phyloP scores from a whole-genome alignment of 1,140 invertebrate species.

The Bombus waltoni region DNA sequence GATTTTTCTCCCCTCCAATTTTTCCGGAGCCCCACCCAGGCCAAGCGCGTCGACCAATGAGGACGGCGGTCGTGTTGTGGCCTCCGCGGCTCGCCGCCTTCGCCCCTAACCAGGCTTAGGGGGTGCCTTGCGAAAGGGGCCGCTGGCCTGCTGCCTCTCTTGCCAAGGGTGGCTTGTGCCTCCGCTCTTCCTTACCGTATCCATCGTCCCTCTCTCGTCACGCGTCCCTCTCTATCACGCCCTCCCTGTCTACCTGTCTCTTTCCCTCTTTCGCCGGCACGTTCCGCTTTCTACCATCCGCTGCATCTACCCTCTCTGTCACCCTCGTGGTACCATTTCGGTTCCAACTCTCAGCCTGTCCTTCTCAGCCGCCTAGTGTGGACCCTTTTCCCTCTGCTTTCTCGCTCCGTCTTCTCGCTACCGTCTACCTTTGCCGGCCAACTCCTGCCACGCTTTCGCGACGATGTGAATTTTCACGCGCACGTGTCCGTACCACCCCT shows the following conservation, averaged over 20 bases:
- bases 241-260: background rate
- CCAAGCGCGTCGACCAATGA: conserved; percentile 80
- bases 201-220: conserved; percentile 8
- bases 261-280: background rate
- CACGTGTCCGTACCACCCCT: conserved; percentile 58
- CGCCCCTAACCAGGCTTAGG: conserved; percentile 78
- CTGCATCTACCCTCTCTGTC: conserved; percentile 22
- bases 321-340: background rate
- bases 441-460: conserved; percentile 55
- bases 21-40: conserved; percentile 82
- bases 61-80: conserved; percentile 82
- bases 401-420: conserved; percentile 9
- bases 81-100: conserved; percentile 82
- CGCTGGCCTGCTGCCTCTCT: conserved; percentile 64
- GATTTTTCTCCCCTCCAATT: conserved; percentile 81
- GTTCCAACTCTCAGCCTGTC: background rate
- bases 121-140: conserved; percentile 70
- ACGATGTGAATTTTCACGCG: conserved; percentile 65
- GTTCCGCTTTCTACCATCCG: background rate
- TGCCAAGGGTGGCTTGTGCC: conserved; percentile 59
- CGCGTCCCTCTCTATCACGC: background rate
- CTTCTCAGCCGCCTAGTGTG: background rate
- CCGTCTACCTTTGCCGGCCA: background rate
- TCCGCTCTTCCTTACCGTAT: conserved; percentile 58
- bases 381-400: conserved; percentile 20